These are phyloP conservation scores for Canis aureus DNA, from an alignment of 2,113 vertebrate species.

Conservation along the genomic window DNA sequence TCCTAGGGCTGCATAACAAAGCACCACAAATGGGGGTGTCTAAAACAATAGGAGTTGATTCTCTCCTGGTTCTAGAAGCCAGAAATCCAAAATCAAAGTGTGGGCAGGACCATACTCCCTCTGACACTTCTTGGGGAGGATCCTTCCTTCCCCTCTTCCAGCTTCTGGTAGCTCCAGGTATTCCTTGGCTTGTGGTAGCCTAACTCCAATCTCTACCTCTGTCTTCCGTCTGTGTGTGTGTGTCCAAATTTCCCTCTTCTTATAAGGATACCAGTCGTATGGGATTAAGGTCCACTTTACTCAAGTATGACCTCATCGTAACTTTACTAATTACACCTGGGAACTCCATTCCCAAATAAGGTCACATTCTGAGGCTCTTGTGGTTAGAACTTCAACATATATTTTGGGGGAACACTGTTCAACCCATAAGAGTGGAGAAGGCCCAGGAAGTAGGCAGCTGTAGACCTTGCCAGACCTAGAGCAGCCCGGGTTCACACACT, in stretches of 20 bases:
- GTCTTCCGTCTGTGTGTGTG: neutral
- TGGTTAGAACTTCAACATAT: neutral
- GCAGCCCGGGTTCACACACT: rapidly evolving
- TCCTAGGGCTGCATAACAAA: neutral
- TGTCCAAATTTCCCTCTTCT: neutral
- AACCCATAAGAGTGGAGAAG: neutral
- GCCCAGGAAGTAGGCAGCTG: neutral
- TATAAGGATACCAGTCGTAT: neutral
- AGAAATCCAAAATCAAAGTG: neutral
- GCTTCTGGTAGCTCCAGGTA: neutral
- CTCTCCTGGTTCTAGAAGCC: neutral
- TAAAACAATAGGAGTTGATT: neutral
- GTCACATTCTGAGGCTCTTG: neutral
- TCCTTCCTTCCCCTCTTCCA: neutral
- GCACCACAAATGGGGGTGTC: no score
- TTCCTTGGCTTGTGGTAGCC: neutral
- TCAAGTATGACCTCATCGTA: neutral
- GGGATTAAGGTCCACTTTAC: neutral
- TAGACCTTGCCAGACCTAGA: neutral
- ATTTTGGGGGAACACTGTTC: neutral
- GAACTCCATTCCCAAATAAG: neutral
- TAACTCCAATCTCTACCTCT: neutral
- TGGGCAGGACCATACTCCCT: no score
- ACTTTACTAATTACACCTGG: neutral
- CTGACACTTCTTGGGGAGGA: neutral